phyloP scores from a whole-genome alignment of 2,888 invertebrate species.

The Adela reaumurella region DNA sequence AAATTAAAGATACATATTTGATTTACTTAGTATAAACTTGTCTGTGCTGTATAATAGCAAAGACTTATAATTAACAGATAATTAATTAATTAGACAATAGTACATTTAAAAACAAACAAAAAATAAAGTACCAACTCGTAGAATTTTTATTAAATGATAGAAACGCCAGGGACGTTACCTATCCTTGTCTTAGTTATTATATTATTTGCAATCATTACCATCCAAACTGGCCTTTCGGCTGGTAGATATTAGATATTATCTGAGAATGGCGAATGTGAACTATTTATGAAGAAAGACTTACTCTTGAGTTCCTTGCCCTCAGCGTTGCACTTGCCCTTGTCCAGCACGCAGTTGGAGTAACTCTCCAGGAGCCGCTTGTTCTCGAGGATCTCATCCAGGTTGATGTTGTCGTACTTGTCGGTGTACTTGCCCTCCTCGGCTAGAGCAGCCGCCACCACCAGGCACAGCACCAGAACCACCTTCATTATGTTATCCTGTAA shows the following conservation, averaged over 20 bases:
- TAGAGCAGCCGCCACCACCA: constrained; percentile 17
- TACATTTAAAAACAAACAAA: too few relatives aligned
- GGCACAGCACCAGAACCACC: constrained; percentile 19
- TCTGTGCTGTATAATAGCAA: too few relatives aligned
- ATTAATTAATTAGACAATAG: too few relatives aligned
- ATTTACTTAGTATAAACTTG: too few relatives aligned
- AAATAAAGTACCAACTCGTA: too few relatives aligned
- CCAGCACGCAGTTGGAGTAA: constrained; percentile 65
- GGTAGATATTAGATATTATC: constrained; percentile 2
- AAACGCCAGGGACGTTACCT: constrained; percentile 4
- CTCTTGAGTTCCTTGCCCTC: constrained; percentile 69
- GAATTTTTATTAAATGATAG: too few relatives aligned
- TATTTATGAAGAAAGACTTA: constrained; percentile 25
- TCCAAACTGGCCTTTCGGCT: too few relatives aligned
- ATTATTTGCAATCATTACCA: too few relatives aligned
- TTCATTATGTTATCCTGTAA: constrained; percentile 21
- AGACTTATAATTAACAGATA: too few relatives aligned
- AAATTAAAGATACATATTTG: too few relatives aligned
- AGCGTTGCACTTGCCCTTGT: constrained; percentile 61
- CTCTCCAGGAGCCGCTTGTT: constrained; percentile 63
- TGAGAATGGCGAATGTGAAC: constrained; percentile 1
- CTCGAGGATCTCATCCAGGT: constrained; percentile 62
- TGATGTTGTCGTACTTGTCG: constrained; percentile 65
- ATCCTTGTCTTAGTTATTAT: constrained; percentile 1
- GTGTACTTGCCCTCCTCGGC: constrained; percentile 46